phyloP scores from a whole-genome alignment of 2,113 vertebrate species.

The Chamaetylas fuelleborni region DNA sequence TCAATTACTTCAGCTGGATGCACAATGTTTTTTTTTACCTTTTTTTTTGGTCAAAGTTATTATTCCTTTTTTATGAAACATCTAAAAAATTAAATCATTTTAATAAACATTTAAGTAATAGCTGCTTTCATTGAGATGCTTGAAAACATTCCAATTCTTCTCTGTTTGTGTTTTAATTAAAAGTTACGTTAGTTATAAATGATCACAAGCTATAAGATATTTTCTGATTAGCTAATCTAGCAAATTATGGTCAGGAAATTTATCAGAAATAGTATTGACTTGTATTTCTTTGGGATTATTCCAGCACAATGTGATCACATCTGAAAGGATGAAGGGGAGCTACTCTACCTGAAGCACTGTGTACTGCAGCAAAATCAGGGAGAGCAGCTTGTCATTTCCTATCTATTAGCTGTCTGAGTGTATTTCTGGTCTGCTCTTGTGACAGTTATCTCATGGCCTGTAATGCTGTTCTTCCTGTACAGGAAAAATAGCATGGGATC shows the following conservation, averaged over 20 bases:
- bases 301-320: neutral
- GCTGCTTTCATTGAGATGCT: neutral
- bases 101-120: neutral
- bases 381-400: neutral
- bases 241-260: neutral
- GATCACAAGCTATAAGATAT: neutral
- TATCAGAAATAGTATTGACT: neutral
- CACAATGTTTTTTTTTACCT: neutral
- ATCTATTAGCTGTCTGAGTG: neutral
- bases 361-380: neutral
- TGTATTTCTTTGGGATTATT: neutral
- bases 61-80: neutral
- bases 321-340: neutral
- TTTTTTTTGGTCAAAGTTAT: neutral
- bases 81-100: neutral
- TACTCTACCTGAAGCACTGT: neutral
- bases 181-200: neutral
- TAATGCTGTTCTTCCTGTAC: neutral
- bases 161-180: neutral
- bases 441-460: neutral
- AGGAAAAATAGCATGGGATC: neutral
- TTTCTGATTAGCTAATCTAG: neutral
- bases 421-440: neutral
- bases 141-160: neutral
- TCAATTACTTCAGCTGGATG: neutral